Conservation (phyloP, 2,888 invertebrate genomes). For the Pammene fasciana region DNA sequence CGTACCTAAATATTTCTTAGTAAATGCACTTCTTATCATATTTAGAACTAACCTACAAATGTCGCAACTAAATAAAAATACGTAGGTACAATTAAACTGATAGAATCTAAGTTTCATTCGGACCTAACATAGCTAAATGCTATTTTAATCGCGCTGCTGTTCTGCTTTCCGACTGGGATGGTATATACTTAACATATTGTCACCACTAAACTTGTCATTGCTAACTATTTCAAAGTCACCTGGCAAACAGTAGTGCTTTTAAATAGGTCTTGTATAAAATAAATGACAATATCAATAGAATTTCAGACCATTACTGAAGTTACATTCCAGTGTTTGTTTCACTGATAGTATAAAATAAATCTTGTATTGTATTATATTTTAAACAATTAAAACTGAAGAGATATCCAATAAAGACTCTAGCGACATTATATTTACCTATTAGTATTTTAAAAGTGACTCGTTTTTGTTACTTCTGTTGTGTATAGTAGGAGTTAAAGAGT, state of each 20-base stretch:
- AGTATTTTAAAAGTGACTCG: constrained; percentile 37
- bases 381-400: constrained; percentile 35
- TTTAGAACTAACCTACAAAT: constrained; percentile 47
- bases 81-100: constrained; percentile 45
- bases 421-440: constrained; percentile 42
- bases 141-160: constrained; percentile 22
- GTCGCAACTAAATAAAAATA: constrained; percentile 49
- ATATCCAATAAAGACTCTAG: constrained; percentile 42
- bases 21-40: constrained; percentile 48
- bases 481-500: constrained; percentile 41
- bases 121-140: constrained; percentile 49
- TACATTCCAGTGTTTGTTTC: constrained; percentile 43
- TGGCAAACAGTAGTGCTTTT: constrained; percentile 34
- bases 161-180: constrained; percentile 12
- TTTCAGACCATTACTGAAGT: constrained; percentile 44
- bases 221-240: not conserved
- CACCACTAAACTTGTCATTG: not conserved
- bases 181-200: not conserved
- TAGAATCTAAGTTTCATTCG: constrained; percentile 60
- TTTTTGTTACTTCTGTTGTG: constrained; percentile 41
- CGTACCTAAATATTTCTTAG: constrained; percentile 52
- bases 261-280: constrained; percentile 57
- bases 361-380: constrained; percentile 37
- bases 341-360: constrained; percentile 42
- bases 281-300: constrained; percentile 55